These are phyloP conservation scores for Scelioninae gen. 2 DNA, from an alignment of 2,888 invertebrate species.

Conservation along the genomic window DNA sequence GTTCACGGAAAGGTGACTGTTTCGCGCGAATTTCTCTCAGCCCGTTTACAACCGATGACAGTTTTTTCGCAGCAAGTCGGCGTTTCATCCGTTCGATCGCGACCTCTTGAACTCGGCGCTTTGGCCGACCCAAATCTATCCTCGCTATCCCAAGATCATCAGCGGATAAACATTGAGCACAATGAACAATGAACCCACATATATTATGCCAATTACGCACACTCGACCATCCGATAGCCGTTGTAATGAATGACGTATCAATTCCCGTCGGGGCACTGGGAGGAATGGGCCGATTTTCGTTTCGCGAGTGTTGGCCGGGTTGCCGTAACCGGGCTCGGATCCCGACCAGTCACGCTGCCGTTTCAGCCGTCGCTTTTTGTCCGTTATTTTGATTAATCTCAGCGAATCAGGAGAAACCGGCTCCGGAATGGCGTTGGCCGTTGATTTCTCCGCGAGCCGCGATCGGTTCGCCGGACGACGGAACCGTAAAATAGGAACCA, in stretches of 20 bases:
- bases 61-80: slow-evolving; percentile 62
- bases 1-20: too few species aligned
- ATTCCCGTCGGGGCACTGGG: not conserved
- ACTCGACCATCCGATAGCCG: slow-evolving; percentile 28
- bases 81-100: slow-evolving; percentile 58
- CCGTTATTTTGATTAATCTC: slow-evolving; percentile 23
- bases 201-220: slow-evolving; percentile 48
- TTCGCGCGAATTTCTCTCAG: too few species aligned
- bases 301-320: too few species aligned
- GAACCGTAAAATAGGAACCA: not conserved
- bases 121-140: slow-evolving; percentile 42
- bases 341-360: too few species aligned
- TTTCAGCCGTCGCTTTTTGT: slow-evolving; percentile 12
- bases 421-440: not conserved
- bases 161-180: slow-evolving; percentile 35
- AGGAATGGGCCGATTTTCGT: too few species aligned
- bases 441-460: slow-evolving; percentile 27
- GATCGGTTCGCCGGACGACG: slow-evolving; percentile 15
- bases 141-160: slow-evolving; percentile 36
- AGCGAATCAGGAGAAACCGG: not conserved
- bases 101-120: slow-evolving; percentile 24
- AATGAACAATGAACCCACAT: slow-evolving; percentile 46
- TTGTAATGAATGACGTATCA: slow-evolving; percentile 32
- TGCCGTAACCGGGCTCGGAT: too few species aligned
- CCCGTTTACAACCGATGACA: slow-evolving; percentile 60